Percentiles rank a stretch among this genome's conserved stretches.
phyloP scores from a whole-genome alignment of 2,797 vertebrate genomes.

The Alca torda region DNA sequence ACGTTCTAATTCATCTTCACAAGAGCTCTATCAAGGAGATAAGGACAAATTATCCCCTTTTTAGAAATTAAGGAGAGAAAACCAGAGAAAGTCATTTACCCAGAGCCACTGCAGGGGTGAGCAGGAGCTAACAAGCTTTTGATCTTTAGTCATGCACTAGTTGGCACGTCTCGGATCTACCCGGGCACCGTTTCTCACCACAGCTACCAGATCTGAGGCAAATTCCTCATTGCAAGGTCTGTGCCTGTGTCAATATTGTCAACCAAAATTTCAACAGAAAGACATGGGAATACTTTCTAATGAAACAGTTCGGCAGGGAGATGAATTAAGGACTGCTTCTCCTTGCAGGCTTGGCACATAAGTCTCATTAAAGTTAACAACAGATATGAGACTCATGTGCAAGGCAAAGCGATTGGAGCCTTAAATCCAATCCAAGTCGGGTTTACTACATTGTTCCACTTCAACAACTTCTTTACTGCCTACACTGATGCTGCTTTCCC shows the following conservation, averaged over 20 bases:
- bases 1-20: neutral
- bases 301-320: neutral
- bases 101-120: neutral
- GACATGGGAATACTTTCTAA: neutral
- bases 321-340: neutral
- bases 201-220: neutral
- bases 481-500: neutral
- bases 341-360: conserved; percentile 20
- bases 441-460: conserved; percentile 33
- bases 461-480: neutral
- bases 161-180: neutral
- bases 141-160: neutral
- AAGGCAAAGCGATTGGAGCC: conserved; percentile 7
- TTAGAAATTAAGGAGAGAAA: neutral
- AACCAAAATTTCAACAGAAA: neutral
- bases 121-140: neutral
- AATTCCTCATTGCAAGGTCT: neutral
- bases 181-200: neutral
- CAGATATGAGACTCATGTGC: conserved; percentile 7
- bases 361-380: conserved; percentile 56
- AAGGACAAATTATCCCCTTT: neutral
- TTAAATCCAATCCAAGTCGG: neutral
- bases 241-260: neutral
- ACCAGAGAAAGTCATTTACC: neutral
- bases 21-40: neutral